Conservation (phyloP, 1,140 invertebrate species). For the Drosophila chauvacae region DNA sequence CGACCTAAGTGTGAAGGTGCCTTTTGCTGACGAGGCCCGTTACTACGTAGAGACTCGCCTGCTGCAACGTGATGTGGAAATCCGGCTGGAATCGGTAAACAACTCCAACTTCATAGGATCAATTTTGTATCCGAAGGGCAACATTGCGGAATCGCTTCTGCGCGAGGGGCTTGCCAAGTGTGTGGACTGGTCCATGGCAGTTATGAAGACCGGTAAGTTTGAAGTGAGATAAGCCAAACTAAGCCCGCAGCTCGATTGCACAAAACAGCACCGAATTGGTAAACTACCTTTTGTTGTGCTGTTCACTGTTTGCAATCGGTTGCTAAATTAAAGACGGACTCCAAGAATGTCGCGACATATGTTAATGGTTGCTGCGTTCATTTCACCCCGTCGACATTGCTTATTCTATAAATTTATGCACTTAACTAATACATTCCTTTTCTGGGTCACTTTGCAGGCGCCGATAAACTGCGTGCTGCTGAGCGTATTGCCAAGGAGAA, state of each 20-base stretch:
- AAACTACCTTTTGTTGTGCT: constrained; percentile 47
- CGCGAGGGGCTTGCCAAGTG: constrained; percentile 97
- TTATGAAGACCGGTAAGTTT: constrained; percentile 89
- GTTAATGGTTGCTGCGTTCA: constrained; percentile 58
- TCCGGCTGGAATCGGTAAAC: constrained; percentile 95
- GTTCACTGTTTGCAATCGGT: constrained; percentile 20
- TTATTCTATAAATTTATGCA: neutral
- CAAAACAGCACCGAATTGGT: constrained; percentile 48
- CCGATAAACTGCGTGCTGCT: constrained; percentile 92
- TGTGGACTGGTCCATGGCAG: constrained; percentile 98
- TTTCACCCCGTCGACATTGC: constrained; percentile 83
- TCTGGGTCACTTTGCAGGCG: constrained; percentile 85
- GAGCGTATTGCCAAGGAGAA: constrained; percentile 95
- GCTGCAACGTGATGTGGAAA: constrained; percentile 96
- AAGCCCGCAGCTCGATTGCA: constrained; percentile 44
- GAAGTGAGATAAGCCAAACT: neutral
- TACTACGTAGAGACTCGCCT: constrained; percentile 96
- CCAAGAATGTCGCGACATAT: constrained; percentile 71
- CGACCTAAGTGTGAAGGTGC: constrained; percentile 85
- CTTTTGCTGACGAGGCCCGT: constrained; percentile 86
- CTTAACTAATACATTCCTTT: neutral
- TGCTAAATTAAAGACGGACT: constrained; percentile 79
- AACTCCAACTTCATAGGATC: constrained; percentile 97
- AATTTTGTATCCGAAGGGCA: constrained; percentile 96
- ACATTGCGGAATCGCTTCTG: constrained; percentile 97